phyloP scores from a whole-genome alignment of 1,140 invertebrate genomes.

The Octopus sinensis region DNA sequence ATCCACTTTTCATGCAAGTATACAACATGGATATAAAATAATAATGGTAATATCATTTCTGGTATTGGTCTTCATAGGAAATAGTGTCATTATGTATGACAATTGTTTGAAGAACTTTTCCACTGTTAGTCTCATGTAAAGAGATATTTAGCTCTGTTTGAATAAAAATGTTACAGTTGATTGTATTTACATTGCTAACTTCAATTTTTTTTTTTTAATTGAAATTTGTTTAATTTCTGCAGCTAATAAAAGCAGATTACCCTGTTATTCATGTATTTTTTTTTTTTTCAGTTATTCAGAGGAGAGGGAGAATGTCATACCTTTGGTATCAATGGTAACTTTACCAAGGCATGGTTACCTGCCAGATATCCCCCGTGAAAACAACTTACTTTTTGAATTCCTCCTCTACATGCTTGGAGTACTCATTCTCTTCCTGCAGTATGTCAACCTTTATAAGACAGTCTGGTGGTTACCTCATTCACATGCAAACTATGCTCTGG shows the following conservation, averaged over 20 bases:
- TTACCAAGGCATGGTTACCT: conserved; percentile 58
- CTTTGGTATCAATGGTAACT: conserved; percentile 47
- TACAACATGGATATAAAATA: no score
- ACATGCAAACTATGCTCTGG: conserved; percentile 82
- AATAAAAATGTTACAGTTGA: no score
- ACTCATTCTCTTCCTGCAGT: conserved; percentile 74
- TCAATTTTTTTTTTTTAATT: neutral
- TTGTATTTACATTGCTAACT: neutral
- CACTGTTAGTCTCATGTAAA: no score
- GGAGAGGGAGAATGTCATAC: conserved; percentile 46
- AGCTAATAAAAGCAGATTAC: neutral
- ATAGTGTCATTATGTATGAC: no score
- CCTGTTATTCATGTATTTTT: neutral
- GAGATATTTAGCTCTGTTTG: no score
- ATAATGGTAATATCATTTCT: no score
- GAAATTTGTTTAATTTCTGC: neutral
- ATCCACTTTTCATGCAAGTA: no score
- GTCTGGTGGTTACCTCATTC: conserved; percentile 96
- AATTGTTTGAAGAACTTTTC: no score
- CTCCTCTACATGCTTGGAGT: conserved; percentile 74
- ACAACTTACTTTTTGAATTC: conserved; percentile 80
- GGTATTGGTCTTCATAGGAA: no score
- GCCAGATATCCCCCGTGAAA: conserved; percentile 78
- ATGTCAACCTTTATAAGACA: conserved; percentile 90
- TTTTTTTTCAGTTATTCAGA: conserved; percentile 39